Base-by-base conservation (phyloP, 2,113 vertebrate species). In the Mohoua ochrocephala region DNA sequence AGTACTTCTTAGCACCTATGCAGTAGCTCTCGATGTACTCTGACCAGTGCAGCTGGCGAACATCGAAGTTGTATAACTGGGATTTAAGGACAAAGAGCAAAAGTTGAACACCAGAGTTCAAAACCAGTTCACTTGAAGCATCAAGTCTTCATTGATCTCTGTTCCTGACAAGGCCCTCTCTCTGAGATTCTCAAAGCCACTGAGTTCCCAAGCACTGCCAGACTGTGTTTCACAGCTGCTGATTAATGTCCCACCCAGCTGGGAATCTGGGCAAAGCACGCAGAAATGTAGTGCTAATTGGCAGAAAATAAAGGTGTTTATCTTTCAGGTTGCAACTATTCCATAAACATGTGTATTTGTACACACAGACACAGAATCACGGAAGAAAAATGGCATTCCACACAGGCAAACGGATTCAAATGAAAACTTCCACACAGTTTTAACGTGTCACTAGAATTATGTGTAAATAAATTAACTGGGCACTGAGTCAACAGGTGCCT, bases 21-120 rank as follows among this genome's bases (percentile, higher is more conserved):
- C 99, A 99, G 80, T 99, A 99, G 84, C 99, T 99, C 95, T 99
- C 99, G 13, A 99, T 99, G 97, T 99, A 99, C 96, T 99, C 99
- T 2, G 99, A 98, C 99, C 99, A 99, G 96, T 99, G 98, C 93
- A 99, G 95, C 96, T 99, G 98, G 49, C 98, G 98, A 68, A 99
- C 98, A 35, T 99, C 99, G 18, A 99, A 99, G 97, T 99, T 99
- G 97, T 99, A 99, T 26, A 98, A 96, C 99, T 99, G 98, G 39
- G 87, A 96, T 94, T 82, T 54, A 96, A 91, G 90, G 61, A 85
- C 54, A 91, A 81, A 95, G 28, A 93, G 31, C 4, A 41, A 37
- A 71, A 59, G n/a, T 50, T 71, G 84, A 81, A 71, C 3, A 8
- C 8, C 13, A 52, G 15, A 81, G 59, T 47, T 84, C 71, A 84